Base-by-base conservation (phyloP, 2,797 vertebrate genomes). In the Pelodytes ibericus region DNA sequence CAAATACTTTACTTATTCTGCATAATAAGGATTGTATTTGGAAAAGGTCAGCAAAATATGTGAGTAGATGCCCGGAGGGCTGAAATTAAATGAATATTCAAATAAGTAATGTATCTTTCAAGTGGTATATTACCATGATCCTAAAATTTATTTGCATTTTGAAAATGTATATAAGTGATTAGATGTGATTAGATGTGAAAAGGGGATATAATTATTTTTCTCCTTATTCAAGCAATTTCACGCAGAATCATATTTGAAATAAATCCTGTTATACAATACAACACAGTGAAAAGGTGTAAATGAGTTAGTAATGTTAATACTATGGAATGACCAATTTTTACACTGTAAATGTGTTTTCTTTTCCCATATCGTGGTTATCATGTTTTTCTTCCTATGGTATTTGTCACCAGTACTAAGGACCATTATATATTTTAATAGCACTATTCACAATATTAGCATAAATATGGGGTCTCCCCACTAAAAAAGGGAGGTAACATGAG, bases 51-150 rank as follows among this genome's bases (percentile, higher is more conserved):
- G 33, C 25, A 24, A 74, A 74, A 74, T 72, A 74, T 36, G 24
- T 57, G 51, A 74, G 65, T 65, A 49, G 63, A 41, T 39, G 61
- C 62, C 61, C 51, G 24, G 65, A 71, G 61, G 72, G 49, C 31
- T 66, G 26, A 39, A 20, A 67, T 47, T 74, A n/a, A 67, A 74
- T 74, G 36, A 47, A 67, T 59, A 67, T 67, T 74, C 39, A n/a
- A 60, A 72, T 47, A 72, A 66, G 63, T 26, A 20, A 66, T 66
- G 26, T 74, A 56, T 74, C 36, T 58, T 67, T 74, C 57, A 74
- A 67, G 31, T 24, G 16, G 8, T 31, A 67, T 72, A 67, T 67
- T 49, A 20, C 59, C 27, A 41, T 74, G 72, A 72, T 44, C 57
- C 26, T 39, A 44, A 71, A 58, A 74, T 74, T 25, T 59, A 47